Base-by-base conservation (phyloP, 2,113 vertebrate species). In the Chaetodon trifascialis region DNA sequence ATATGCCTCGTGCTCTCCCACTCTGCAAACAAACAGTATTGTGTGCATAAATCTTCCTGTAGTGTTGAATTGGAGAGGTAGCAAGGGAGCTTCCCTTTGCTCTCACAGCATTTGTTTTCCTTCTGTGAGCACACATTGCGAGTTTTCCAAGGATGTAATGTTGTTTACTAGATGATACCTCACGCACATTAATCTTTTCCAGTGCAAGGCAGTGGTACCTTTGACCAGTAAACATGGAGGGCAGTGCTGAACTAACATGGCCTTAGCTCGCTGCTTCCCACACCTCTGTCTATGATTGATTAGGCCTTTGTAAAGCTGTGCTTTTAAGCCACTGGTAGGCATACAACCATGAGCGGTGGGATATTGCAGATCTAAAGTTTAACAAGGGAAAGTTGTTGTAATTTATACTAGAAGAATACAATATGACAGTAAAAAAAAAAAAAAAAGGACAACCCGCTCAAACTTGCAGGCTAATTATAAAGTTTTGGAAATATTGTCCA, bases 11-110 rank as follows among this genome's bases (percentile, higher is more conserved):
- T 70, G 76, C 90, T 89, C 55, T 56, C 84, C 83, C 74, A 71
- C 77, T 85, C 67, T 80, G 85, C 87, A 92, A 92, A 94, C 92
- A 93, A 92, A 90, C 82, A 76, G 80, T 75, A 89, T 82, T 90
- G 81, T 90, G 88, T 83, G 87, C 87, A 91, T 94, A 90, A 90
- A 91, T 93, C 89, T 92, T 90, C 80, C 80, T 6, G 76, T 30
- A 30, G 76, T 56, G 83, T 78, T 87, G 88, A 90, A 86, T 76
- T 78, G 79, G 21, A 87, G 75, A 63, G 64, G 74, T 72, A 80
- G 80, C 81, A 7, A 71, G 85, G 85, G 80, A 91, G 71, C 74
- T 51, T 83, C 76, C 77, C 75, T 85, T 83, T 91, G 87, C 82
- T 80, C 84, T 84, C 36, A 1, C 75, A 70, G 73, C 79, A 78